A percentile compares a stretch with the other conserved stretches of the same genome.
phyloP scores from a whole-genome alignment of 2,113 vertebrate genomes.

The Aramus guarauna region DNA sequence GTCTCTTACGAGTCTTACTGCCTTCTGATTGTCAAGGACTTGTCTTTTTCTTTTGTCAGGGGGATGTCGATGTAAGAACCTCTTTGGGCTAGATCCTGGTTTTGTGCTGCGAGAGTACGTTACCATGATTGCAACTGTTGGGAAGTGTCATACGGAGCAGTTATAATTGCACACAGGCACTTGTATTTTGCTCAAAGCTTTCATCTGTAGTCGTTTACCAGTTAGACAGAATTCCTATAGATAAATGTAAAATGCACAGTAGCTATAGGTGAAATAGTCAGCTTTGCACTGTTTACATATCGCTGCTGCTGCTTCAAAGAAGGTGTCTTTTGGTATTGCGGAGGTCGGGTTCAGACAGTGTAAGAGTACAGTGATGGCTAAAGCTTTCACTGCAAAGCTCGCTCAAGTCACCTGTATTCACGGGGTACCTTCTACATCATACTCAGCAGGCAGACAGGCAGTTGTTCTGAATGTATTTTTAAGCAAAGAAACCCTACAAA shows the following conservation, averaged over 20 bases:
- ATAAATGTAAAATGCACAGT: not conserved
- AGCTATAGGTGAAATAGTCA: not conserved
- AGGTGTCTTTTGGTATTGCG: not conserved
- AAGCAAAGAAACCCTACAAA: not conserved
- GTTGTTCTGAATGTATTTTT: not conserved
- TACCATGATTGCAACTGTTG: not conserved
- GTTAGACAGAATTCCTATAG: not conserved
- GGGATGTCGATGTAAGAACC: not conserved
- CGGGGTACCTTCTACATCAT: accelerated
- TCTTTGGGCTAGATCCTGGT: not conserved
- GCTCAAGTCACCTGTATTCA: not conserved
- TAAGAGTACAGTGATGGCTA: not conserved
- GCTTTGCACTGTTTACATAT: not conserved
- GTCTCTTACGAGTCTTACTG: not conserved
- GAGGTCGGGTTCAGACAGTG: not conserved
- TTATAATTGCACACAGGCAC: not conserved
- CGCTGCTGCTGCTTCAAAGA: not conserved
- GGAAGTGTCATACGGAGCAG: not conserved
- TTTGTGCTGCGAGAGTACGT: not conserved
- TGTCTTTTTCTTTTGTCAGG: not conserved
- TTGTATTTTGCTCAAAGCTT: not conserved
- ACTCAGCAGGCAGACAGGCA: not conserved
- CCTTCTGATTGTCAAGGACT: not conserved
- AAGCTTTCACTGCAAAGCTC: not conserved
- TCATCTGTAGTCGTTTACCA: not conserved